These are phyloP conservation scores for Neelides folsomi DNA, from an alignment of 2,888 invertebrate species.

Conservation along the genomic window DNA sequence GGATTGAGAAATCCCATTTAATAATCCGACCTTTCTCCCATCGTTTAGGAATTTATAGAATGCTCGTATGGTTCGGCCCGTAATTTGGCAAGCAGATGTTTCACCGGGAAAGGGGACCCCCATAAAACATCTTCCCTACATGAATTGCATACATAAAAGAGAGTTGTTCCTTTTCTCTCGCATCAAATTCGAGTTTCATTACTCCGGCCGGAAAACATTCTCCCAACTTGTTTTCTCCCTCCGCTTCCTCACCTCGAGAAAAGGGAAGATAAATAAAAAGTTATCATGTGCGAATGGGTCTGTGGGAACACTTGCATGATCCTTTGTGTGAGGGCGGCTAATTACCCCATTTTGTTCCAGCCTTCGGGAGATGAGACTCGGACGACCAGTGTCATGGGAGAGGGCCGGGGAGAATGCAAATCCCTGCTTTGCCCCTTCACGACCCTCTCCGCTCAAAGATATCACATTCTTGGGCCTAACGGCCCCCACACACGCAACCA, in stretches of 20 bases:
- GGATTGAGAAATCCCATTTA: no score
- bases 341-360: no score
- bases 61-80: conserved; percentile 3
- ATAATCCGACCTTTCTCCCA: not conserved
- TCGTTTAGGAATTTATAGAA: not conserved
- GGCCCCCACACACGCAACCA: conserved; percentile 1
- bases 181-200: conserved; percentile 10
- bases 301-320: no score
- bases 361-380: not conserved
- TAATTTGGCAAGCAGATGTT: conserved; percentile 8
- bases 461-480: conserved; percentile 8
- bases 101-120: not conserved
- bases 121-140: conserved; percentile 9
- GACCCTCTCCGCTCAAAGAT: conserved; percentile 7
- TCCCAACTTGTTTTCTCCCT: no score
- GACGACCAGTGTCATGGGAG: not conserved
- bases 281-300: no score
- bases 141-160: conserved; percentile 8
- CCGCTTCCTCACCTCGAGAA: no score
- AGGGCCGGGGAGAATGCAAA: not conserved
- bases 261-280: no score
- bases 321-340: no score
- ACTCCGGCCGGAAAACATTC: not conserved
- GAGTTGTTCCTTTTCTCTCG: not conserved
- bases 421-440: conserved; percentile 1